These are phyloP conservation scores for Varroa destructor DNA, from an alignment of 1,140 invertebrate species.

Conservation along the genomic window DNA sequence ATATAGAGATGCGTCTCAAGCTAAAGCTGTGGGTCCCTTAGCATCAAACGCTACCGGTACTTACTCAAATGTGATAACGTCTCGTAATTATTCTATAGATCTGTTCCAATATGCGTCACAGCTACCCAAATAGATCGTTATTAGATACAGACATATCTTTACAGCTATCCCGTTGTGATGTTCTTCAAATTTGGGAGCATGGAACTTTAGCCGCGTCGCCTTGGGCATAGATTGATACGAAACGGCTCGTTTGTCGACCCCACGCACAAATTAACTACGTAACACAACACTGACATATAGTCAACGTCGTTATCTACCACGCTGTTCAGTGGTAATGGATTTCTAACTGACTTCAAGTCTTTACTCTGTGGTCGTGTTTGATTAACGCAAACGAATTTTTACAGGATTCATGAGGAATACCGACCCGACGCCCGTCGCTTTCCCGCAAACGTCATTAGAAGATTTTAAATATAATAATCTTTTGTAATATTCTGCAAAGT, in stretches of 20 bases:
- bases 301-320: not conserved
- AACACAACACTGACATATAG: not conserved
- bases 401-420: not conserved
- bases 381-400: not conserved
- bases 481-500: not conserved
- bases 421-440: not conserved
- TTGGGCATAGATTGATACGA: too few species aligned
- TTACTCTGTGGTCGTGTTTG: not conserved
- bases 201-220: too few species aligned
- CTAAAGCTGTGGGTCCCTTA: too few species aligned
- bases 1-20: too few species aligned
- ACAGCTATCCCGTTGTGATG: too few species aligned
- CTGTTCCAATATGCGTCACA: too few species aligned
- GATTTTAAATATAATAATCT: slow-evolving; percentile 1
- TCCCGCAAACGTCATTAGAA: not conserved
- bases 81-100: too few species aligned
- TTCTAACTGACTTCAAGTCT: not conserved
- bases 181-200: too few species aligned
- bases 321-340: not conserved
- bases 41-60: too few species aligned
- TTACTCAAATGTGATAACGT: too few species aligned
- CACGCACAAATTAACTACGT: not conserved
- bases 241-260: not conserved
- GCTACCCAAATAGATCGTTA: too few species aligned
- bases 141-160: too few species aligned